A percentile compares a stretch with the other conserved stretches of the same genome.
Conservation (phyloP, 2,113 vertebrate genomes). For the Takifugu bimaculatus region DNA sequence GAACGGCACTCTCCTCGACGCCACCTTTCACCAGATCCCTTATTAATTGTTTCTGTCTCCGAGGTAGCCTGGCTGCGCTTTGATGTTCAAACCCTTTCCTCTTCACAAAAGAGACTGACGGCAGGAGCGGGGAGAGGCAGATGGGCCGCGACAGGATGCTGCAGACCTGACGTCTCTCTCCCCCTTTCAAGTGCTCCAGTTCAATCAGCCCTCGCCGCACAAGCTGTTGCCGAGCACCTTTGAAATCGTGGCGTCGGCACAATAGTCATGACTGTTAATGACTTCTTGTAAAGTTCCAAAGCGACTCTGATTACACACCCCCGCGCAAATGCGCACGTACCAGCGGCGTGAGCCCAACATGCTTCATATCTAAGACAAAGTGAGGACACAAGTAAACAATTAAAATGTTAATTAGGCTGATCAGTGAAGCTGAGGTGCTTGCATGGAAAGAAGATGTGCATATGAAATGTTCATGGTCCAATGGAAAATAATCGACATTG, state of each 20-base stretch:
- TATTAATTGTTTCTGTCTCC: slow-evolving; percentile 79
- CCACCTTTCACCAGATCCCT: slow-evolving; percentile 69
- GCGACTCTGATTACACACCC: slow-evolving; percentile 71
- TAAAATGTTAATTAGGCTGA: slow-evolving; percentile 69
- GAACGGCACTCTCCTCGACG: slow-evolving; percentile 42
- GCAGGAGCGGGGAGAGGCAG: slow-evolving; percentile 74
- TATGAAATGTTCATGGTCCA: slow-evolving; percentile 27
- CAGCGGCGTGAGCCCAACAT: slow-evolving; percentile 26
- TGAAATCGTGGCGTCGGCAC: slow-evolving; percentile 77
- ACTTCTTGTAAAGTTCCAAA: slow-evolving; percentile 80
- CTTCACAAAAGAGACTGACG: slow-evolving; percentile 73
- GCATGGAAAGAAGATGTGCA: slow-evolving; percentile 16
- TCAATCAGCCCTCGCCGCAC: slow-evolving; percentile 77
- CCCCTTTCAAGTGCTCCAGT: slow-evolving; percentile 79
- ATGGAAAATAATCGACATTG: slow-evolving; percentile 14
- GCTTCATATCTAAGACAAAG: slow-evolving; percentile 50
- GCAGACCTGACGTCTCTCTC: slow-evolving; percentile 78
- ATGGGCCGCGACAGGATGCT: slow-evolving; percentile 78
- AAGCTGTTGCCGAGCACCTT: slow-evolving; percentile 82
- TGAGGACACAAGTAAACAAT: slow-evolving; percentile 66
- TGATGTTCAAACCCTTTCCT: slow-evolving; percentile 78
- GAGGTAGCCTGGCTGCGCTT: slow-evolving; percentile 70
- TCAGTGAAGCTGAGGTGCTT: slow-evolving; percentile 26
- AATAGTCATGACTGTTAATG: slow-evolving; percentile 82
- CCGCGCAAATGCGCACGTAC: slow-evolving; percentile 48